phyloP scores from a whole-genome alignment of 1,140 invertebrate species.

The Diabrotica virgifera region DNA sequence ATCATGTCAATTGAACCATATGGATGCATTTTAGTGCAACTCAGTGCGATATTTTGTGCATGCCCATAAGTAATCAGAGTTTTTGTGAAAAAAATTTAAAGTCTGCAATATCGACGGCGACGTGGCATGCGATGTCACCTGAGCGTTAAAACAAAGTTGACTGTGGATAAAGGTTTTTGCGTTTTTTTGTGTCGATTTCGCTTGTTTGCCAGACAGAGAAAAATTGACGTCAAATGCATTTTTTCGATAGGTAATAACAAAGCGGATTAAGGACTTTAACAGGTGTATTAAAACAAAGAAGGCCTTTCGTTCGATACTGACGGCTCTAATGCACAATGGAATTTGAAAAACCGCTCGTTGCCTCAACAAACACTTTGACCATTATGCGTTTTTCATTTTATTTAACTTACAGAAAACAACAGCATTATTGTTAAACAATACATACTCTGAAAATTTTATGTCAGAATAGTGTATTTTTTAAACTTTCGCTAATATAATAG shows the following conservation, averaged over 20 bases:
- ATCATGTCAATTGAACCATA: background rate
- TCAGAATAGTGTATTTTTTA: too few relatives aligned
- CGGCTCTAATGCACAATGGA: too few relatives aligned
- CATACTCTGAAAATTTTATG: too few relatives aligned
- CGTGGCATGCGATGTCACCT: slow-evolving; percentile 1
- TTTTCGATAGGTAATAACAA: background rate
- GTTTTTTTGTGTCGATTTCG: background rate
- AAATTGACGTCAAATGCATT: background rate
- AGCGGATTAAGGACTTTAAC: background rate
- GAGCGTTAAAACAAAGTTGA: slow-evolving; percentile 2
- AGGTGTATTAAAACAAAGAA: too few relatives aligned
- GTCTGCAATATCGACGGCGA: slow-evolving; percentile 1
- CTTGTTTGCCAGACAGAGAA: slow-evolving; percentile 1
- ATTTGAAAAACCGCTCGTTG: too few relatives aligned
- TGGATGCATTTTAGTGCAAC: slow-evolving; percentile 1
- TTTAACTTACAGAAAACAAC: too few relatives aligned
- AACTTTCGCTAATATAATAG: too few relatives aligned
- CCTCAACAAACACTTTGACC: too few relatives aligned
- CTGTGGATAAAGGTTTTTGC: background rate
- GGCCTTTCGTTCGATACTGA: too few relatives aligned
- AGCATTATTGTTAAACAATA: too few relatives aligned
- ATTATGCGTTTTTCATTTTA: too few relatives aligned
- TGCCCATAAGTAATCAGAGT: slow-evolving; percentile 2
- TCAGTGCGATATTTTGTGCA: background rate
- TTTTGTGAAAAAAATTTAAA: slow-evolving; percentile 3